A percentile compares a stretch with the other conserved stretches of the same genome.
phyloP scores from a whole-genome alignment of 2,888 invertebrate genomes.

The Diadromus collaris region DNA sequence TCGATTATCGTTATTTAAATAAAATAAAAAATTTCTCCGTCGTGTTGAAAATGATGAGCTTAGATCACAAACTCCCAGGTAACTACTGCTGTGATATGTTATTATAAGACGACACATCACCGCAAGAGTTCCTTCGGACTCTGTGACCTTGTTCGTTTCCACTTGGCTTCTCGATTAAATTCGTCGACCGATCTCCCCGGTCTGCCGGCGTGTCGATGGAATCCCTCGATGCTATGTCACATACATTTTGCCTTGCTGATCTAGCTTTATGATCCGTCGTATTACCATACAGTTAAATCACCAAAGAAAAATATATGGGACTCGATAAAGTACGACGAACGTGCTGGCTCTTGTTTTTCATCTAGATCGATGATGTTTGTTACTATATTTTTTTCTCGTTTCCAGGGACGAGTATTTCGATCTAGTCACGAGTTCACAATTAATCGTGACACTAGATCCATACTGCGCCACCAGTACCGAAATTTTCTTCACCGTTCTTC shows the following conservation, averaged over 20 bases:
- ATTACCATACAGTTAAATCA: constrained; percentile 82
- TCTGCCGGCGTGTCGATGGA: not conserved
- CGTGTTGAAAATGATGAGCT: constrained; percentile 54
- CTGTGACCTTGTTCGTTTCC: constrained; percentile 61
- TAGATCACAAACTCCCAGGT: constrained; percentile 70
- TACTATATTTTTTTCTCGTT: constrained; percentile 51
- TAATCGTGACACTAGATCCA: constrained; percentile 76
- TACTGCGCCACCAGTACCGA: constrained; percentile 72
- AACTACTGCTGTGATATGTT: constrained; percentile 80
- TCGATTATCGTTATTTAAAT: not conserved
- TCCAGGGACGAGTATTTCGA: constrained; percentile 79
- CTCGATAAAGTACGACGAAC: constrained; percentile 35
- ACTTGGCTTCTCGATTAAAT: not conserved
- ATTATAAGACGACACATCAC: constrained; percentile 74
- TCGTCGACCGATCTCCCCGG: not conserved
- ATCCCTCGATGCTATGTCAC: constrained; percentile 67
- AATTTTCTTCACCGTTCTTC: constrained; percentile 38
- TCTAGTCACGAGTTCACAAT: constrained; percentile 79
- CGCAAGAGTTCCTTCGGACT: constrained; percentile 76
- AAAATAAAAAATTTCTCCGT: not conserved
- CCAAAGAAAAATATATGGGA: constrained; percentile 81
- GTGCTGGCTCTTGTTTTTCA: constrained; percentile 22
- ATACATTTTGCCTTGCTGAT: constrained; percentile 77
- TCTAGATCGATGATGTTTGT: constrained; percentile 12
- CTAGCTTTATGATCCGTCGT: constrained; percentile 80